Evolutionary conservation across 2,888 invertebrate species (phyloP).

Genomic region (Marasmarcha lunaedactyla): DNA sequence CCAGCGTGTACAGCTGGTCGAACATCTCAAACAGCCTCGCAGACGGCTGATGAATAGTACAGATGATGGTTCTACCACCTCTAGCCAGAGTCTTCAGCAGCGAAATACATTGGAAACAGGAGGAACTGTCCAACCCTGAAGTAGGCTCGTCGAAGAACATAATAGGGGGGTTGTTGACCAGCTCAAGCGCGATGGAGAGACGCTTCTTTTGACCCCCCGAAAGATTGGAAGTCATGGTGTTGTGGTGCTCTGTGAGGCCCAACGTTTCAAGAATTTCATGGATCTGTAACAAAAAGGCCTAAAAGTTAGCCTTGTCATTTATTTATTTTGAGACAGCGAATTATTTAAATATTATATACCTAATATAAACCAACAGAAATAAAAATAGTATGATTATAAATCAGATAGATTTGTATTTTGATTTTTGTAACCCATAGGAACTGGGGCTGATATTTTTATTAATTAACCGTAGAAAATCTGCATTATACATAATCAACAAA

Average conservation of each 20-base stretch:
- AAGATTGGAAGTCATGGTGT: conserved; percentile 90
- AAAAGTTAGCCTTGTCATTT: no score
- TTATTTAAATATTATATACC: no score
- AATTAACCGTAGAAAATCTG: no score
- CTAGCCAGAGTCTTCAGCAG: conserved; percentile 88
- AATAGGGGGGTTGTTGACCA: conserved; percentile 96
- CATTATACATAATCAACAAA: no score
- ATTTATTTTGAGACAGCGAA: conserved; percentile 4
- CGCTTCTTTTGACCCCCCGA: conserved; percentile 97
- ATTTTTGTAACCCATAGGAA: no score
- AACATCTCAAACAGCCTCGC: conserved; percentile 97
- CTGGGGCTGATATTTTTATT: no score
- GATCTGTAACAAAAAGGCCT: conserved; percentile 74
- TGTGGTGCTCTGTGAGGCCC: conserved; percentile 86
- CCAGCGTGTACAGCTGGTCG: conserved; percentile 92
- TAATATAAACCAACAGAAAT: conserved; percentile 5
- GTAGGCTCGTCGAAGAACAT: conserved; percentile 99
- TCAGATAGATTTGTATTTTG: no score
- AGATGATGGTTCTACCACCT: conserved; percentile 93
- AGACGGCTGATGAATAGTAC: conserved; percentile 97
- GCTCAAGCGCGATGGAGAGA: conserved; percentile 91
- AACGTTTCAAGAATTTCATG: conserved; percentile 92
- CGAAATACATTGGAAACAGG: conserved; percentile 94
- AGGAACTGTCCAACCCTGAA: conserved; percentile 94
- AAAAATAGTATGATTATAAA: no score